Evolutionary conservation across 2,797 vertebrate genomes (phyloP).

Genomic region (Buceros bicornis): DNA sequence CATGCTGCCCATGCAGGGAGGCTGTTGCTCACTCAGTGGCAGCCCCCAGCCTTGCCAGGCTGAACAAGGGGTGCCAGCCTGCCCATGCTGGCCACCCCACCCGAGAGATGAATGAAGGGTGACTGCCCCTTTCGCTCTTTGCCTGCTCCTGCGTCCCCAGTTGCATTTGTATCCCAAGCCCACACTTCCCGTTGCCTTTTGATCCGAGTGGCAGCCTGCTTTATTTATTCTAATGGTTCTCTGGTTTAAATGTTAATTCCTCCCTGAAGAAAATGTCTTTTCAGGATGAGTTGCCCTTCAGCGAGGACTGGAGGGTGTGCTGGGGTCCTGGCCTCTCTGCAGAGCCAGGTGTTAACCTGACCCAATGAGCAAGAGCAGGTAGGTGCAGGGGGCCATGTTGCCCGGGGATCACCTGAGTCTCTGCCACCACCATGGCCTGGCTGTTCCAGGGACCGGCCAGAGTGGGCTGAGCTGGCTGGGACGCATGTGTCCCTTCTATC

Average conservation of each 20-base stretch:
- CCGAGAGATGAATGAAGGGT: not conserved
- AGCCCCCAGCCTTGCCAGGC: not conserved
- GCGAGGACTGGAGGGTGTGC: not conserved
- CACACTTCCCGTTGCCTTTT: not conserved
- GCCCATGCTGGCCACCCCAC: not conserved
- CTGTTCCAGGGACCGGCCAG: accelerated
- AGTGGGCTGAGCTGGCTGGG: not conserved
- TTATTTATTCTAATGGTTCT: conserved; percentile 66
- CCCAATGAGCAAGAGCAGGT: accelerated
- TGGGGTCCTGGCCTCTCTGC: not conserved
- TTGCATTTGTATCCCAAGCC: not conserved
- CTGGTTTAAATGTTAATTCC: conserved; percentile 72
- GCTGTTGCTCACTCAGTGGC: accelerated
- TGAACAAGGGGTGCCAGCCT: accelerated
- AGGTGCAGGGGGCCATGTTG: not conserved
- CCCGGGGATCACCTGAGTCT: not conserved
- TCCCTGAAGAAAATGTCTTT: conserved; percentile 73
- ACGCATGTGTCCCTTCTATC: accelerated
- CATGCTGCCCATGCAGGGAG: not conserved
- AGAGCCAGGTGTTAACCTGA: not conserved
- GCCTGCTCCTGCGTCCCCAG: not conserved
- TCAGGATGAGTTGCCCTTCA: conserved; percentile 50
- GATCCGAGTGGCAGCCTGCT: conserved; percentile 55
- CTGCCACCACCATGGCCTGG: accelerated
- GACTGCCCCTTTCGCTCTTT: not conserved